Percentiles rank a stretch among this genome's conserved stretches.
These are phyloP conservation scores for Ascaphus truei DNA, from an alignment of 2,113 vertebrate species.

Conservation along the genomic window DNA sequence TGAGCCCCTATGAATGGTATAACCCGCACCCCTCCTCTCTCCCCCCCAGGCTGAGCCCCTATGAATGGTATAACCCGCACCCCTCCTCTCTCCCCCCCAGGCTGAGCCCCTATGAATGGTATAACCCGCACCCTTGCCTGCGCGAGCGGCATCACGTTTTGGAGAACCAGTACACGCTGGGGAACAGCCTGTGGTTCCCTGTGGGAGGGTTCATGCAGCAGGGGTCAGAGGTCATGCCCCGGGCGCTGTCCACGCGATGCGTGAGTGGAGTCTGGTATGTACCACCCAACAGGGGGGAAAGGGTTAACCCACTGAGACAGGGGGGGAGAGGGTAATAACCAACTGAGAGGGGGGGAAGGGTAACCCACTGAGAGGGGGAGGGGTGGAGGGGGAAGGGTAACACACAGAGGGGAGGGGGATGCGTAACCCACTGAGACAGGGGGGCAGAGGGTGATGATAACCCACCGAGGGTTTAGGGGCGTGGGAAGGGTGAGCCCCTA, in stretches of 20 bases:
- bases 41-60: too few relatives aligned
- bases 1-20: too few relatives aligned
- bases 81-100: constrained; percentile 48
- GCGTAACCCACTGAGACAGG: too few relatives aligned
- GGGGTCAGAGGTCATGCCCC: constrained; percentile 87
- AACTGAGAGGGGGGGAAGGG: neutral
- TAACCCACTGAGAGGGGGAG: neutral
- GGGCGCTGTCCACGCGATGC: constrained; percentile 85
- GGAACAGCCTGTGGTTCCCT: constrained; percentile 92
- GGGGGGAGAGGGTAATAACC: fast-evolving
- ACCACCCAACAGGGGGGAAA: too few relatives aligned
- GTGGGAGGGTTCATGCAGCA: constrained; percentile 94
- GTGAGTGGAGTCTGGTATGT: constrained; percentile 91
- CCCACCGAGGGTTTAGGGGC: too few relatives aligned
- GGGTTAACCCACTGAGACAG: fast-evolving
- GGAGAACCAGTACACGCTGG: constrained; percentile 90
- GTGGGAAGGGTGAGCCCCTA: too few relatives aligned
- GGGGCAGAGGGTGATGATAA: too few relatives aligned
- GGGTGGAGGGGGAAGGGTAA: neutral
- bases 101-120: constrained; percentile 90
- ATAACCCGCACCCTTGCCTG: constrained; percentile 85
- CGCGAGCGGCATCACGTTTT: constrained; percentile 73
- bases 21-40: too few relatives aligned
- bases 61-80: too few relatives aligned
- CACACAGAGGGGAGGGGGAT: neutral